These are phyloP conservation scores for Diadegma fenestrale DNA, from an alignment of 2,888 invertebrate genomes.

Conservation along the genomic window DNA sequence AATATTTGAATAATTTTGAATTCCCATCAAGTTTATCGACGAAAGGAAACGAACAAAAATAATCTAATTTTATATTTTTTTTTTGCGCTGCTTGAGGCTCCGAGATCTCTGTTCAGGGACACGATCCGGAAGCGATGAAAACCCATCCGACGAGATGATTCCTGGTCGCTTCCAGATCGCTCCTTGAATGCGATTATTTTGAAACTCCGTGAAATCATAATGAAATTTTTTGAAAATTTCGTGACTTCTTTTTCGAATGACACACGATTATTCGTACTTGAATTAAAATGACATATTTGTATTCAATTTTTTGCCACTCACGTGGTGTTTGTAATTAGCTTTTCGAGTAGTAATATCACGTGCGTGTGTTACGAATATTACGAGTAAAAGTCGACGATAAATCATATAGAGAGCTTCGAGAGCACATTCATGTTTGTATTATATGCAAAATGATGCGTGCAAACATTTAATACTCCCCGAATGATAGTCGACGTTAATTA, in stretches of 20 bases:
- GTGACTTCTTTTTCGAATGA: neutral
- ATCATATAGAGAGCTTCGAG: conserved; percentile 22
- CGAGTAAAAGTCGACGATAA: conserved; percentile 24
- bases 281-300: conserved; percentile 29
- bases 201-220: too few species aligned
- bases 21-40: too few species aligned
- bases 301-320: conserved; percentile 12
- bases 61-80: too few species aligned
- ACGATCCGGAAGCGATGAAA: too few species aligned
- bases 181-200: neutral
- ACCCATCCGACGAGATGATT: too few species aligned
- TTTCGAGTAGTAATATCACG: conserved; percentile 44
- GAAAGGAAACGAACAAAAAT: too few species aligned
- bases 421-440: conserved; percentile 13
- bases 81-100: too few species aligned
- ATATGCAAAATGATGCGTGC: conserved; percentile 53
- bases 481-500: conserved; percentile 52
- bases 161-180: too few species aligned
- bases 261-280: neutral
- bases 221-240: neutral
- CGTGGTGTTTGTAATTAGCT: conserved; percentile 41
- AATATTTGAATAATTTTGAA: too few species aligned
- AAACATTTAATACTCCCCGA: conserved; percentile 30
- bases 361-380: conserved; percentile 46
- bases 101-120: too few species aligned